Evolutionary conservation across 2,797 vertebrate species (phyloP), one percentile per base, ranked within the genome.

Genomic region (Gallirallus australis): DNA sequence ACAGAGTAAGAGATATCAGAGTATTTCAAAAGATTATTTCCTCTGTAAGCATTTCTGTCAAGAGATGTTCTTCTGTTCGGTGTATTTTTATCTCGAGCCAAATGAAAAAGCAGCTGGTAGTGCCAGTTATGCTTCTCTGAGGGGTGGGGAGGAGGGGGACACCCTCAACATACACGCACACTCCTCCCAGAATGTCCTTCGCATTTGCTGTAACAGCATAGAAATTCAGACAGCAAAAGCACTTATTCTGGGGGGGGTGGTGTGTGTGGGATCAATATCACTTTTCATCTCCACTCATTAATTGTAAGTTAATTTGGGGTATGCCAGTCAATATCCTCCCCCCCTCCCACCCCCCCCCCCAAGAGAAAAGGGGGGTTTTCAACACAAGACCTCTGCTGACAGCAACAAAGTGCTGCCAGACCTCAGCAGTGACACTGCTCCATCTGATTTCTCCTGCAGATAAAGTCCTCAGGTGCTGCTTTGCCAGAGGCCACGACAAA

Each of bases 71-170:
- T 93, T 89, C 82, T 91, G 93, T 97, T 96, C 78, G 18, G 96
- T 66, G 82, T 96, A 95, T 96, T 97, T 96, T 97, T 97, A 96
- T 95, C 96, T 47, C 91, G 6, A 93, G 87, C 35, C 95, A 95
- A 96, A 94, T 19, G 90, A 96, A 96, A 95, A 96, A 86, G 95
- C 96, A 97, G 96, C 95, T 97, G 96, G 96, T 93, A 96, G 94
- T 96, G 96, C 95, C 96, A 96, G 90, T 97, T 97, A 96, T 94
- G 90, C 70, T 57, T 37, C 94, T 88, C 19, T 3, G 61, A 91
- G 88, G 78, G 88, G 54, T 79, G 83, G 84, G 93, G 80, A 95
- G 91, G 83, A 86, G 90, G 90, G 95, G 90, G 93, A 90, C 93
- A 86, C 82, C 40, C 72, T 63, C 37, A 7, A 61, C 56, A 63